Percentiles rank a stretch among this genome's conserved stretches.
Conservation (phyloP, 92 coral and sea anemone genomes). For the Siderastrea radians region DNA sequence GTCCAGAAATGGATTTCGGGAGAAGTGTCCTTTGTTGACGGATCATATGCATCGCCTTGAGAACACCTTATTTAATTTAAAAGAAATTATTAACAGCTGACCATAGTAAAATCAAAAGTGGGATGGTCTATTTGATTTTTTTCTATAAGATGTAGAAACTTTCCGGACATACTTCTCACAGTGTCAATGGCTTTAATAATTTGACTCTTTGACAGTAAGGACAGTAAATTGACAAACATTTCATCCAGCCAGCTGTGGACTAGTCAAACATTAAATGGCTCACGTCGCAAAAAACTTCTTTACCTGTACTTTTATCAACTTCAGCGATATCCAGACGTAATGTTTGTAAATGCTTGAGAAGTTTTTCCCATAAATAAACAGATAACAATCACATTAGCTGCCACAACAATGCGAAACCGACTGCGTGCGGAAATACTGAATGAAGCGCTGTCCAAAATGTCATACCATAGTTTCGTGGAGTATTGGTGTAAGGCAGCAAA, state of each 20-base stretch:
- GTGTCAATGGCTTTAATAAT: background rate
- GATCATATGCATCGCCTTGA: background rate
- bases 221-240: background rate
- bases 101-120: background rate
- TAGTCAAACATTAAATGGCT: background rate
- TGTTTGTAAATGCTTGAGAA: conserved; percentile 27
- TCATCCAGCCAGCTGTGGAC: background rate
- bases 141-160: background rate
- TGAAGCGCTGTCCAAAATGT: conserved; percentile 1
- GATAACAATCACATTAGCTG: conserved; percentile 71
- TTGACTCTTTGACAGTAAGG: background rate
- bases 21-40: background rate
- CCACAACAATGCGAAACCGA: conserved; percentile 65
- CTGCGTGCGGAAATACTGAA: conserved; percentile 20
- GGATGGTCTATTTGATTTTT: background rate
- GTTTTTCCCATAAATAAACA: conserved; percentile 21
- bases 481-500: background rate
- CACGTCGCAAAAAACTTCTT: background rate
- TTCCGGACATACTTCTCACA: background rate
- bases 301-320: background rate
- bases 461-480: background rate
- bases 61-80: background rate
- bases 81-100: background rate
- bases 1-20: background rate
- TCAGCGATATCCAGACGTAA: background rate